Conservation (phyloP, 2,797 vertebrate species). For the Platyrinchus mystaceus region DNA sequence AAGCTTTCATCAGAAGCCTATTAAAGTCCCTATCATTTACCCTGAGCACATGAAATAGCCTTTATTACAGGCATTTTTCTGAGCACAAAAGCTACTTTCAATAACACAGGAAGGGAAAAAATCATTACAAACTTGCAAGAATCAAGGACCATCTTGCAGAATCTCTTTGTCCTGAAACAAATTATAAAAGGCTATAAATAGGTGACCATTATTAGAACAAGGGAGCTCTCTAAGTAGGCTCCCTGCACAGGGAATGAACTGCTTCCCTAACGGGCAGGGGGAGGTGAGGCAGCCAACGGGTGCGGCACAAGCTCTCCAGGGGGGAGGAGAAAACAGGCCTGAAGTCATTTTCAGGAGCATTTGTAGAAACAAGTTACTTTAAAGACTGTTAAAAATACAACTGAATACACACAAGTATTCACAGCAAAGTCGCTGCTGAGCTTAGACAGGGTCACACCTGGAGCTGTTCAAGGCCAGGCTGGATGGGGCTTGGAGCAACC, state of each 20-base stretch:
- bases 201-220: constrained; percentile 21
- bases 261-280: neutral
- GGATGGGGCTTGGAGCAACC: neutral
- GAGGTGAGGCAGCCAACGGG: neutral
- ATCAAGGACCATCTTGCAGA: constrained; percentile 24
- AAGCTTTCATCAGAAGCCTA: neutral
- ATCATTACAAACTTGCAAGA: constrained; percentile 31
- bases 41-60: neutral
- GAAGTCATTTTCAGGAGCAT: neutral
- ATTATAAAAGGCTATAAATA: constrained; percentile 53
- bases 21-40: constrained; percentile 4
- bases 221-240: neutral
- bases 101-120: constrained; percentile 26
- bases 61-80: constrained; percentile 18
- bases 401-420: neutral
- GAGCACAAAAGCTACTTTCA: constrained; percentile 34
- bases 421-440: neutral
- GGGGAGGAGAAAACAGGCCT: neutral
- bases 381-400: neutral
- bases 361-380: neutral
- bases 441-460: neutral
- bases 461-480: neutral
- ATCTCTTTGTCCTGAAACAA: constrained; percentile 32
- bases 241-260: neutral
- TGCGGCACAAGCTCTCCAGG: neutral